phyloP scores from a whole-genome alignment of 2,113 vertebrate species.

The Morone chrysops region DNA sequence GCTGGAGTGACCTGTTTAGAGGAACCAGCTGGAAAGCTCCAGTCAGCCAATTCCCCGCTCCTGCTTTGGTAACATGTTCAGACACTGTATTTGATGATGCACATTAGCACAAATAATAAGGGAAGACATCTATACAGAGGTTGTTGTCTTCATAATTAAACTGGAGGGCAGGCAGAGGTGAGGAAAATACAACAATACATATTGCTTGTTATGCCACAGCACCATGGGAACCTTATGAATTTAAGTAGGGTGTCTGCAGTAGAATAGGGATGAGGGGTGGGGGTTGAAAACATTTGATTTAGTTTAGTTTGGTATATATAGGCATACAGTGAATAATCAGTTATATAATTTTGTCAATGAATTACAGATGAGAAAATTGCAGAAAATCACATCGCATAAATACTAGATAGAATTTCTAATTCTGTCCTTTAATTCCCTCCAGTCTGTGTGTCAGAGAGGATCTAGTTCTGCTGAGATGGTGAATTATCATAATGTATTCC shows the following conservation, averaged over 20 bases:
- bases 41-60: not conserved
- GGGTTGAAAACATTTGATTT: constrained; percentile 1
- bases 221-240: constrained; percentile 23
- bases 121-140: not conserved
- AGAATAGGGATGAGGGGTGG: not conserved
- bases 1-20: constrained; percentile 30
- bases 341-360: constrained; percentile 30
- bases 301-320: not conserved
- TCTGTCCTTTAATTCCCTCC: constrained; percentile 47
- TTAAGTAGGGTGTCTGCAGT: not conserved
- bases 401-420: constrained; percentile 53
- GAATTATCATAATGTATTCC: constrained; percentile 77
- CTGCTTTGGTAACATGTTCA: not conserved
- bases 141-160: constrained; percentile 45
- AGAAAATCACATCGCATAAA: constrained; percentile 25
- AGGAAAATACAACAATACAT: constrained; percentile 20
- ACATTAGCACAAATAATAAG: constrained; percentile 14
- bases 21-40: constrained; percentile 18
- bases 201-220: constrained; percentile 5
- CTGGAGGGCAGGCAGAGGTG: constrained; percentile 13
- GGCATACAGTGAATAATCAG: not conserved
- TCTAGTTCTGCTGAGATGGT: constrained; percentile 54
- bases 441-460: constrained; percentile 43
- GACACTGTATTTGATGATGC: constrained; percentile 11
- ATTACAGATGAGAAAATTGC: constrained; percentile 26